Evolutionary conservation across 2,888 invertebrate species (phyloP), one percentile per base, ranked within the genome.

Genomic region (Aquatica leii): DNA sequence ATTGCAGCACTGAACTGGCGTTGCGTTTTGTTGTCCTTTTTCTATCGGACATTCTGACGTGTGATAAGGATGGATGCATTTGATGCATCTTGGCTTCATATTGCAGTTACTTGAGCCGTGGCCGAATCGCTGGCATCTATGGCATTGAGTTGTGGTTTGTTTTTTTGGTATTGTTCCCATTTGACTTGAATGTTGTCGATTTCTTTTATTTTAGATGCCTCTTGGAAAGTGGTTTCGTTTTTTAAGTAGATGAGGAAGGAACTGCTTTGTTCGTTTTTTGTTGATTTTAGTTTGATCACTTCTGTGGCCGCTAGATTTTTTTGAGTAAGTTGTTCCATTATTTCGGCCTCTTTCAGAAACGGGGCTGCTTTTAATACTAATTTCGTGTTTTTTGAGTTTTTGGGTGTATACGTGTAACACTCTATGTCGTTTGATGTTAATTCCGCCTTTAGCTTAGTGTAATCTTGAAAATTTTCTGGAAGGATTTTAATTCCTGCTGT

Each of bases 41-140:
- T 68, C 4, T 50, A 73, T 72, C 3, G 1, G 46, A 18, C 75
- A 74, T 0, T 71, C 66, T 24, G 50, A 66, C 1, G 73, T 73
- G 0, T 65, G 31, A 24, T 77, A 74, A 0, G 59, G 24, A 24
- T 50, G 59, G 0, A 71, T 71, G 53, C 74, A 74, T 62, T 76
- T 75, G 4, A 74, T 17, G 46, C 74, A 75, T 15, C 51, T 70
- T 2, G 73, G 69, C 11, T 62, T 49, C 2, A 62, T 69, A 11
- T 53, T 59, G 31, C 75, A 75, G 34, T 73, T 73, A 0, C 50
- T 12, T 1, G 72, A 69, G 1, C 73, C 74, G 59, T 74, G 74
- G 1, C 72, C 71, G 71, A 71, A 74, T 11, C 61, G 53, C 62
- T 76, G 74, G 35, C 74, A 76, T 9, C 69, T 55, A 40, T 74